Conservation (phyloP, 1,140 invertebrate species). For the Heliothis virescens region DNA sequence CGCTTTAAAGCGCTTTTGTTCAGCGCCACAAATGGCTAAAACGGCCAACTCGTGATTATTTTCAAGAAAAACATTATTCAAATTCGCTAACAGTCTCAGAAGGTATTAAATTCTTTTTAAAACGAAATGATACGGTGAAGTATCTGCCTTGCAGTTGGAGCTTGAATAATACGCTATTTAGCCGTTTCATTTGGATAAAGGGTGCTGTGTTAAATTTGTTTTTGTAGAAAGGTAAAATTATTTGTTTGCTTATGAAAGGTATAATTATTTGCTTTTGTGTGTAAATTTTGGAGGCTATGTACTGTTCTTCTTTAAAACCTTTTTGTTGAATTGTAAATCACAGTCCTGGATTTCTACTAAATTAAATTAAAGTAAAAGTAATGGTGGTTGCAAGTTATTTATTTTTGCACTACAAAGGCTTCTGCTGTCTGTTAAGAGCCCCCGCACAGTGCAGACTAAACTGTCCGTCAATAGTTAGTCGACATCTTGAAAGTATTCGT, state of each 20-base stretch:
- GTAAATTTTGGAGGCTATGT: no score
- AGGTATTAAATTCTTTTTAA: conserved; percentile 57
- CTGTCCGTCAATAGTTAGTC: no score
- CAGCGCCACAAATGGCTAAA: conserved; percentile 56
- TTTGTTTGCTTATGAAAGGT: conserved; percentile 1
- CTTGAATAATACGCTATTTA: conserved; percentile 24
- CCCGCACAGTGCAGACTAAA: no score
- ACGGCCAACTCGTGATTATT: conserved; percentile 66
- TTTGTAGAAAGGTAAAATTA: background rate
- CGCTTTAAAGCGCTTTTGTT: conserved; percentile 61
- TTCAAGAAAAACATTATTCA: conserved; percentile 69
- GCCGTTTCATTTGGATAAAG: conserved; percentile 9
- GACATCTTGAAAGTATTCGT: no score
- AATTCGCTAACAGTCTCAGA: conserved; percentile 61
- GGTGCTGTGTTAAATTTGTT: background rate
- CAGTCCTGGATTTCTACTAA: no score
- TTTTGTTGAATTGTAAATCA: no score
- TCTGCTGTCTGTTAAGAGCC: no score
- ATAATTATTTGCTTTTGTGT: background rate
- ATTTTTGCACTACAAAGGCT: no score
- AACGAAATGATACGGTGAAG: conserved; percentile 44
- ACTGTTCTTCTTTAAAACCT: no score
- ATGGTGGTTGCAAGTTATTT: no score
- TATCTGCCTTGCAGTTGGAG: conserved; percentile 29
- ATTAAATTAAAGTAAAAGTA: no score